Evolutionary conservation across 2,888 invertebrate genomes (phyloP).

Genomic region (Tachystola acroxantha): DNA sequence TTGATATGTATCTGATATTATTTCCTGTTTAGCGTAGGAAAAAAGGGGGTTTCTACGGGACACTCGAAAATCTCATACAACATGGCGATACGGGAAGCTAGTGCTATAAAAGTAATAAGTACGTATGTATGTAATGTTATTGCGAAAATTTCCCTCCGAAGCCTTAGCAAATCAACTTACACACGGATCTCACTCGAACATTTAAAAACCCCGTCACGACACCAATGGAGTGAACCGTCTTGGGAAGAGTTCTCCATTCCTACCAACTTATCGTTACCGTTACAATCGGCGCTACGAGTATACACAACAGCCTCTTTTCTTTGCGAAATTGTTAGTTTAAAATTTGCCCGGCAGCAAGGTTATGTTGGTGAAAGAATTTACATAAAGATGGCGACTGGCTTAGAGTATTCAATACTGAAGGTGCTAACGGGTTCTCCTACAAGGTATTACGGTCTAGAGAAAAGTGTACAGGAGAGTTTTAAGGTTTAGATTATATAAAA

Average conservation of each 20-base stretch:
- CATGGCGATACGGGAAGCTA: too few species aligned
- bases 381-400: conserved; percentile 67
- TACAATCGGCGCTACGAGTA: conserved; percentile 16
- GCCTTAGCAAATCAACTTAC: conserved; percentile 47
- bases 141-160: conserved; percentile 4
- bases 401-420: too few species aligned
- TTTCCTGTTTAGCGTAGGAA: too few species aligned
- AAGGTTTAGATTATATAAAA: too few species aligned
- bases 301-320: conserved; percentile 1
- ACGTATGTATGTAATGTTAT: too few species aligned
- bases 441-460: too few species aligned
- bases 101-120: too few species aligned
- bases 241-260: conserved; percentile 23
- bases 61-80: too few species aligned
- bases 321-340: conserved; percentile 22
- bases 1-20: too few species aligned
- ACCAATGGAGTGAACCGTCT: conserved; percentile 49
- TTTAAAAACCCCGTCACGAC: conserved; percentile 60
- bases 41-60: too few species aligned
- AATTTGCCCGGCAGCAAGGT: conserved; percentile 29
- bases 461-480: too few species aligned
- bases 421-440: too few species aligned
- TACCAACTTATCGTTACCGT: conserved; percentile 27
- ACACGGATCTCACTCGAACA: conserved; percentile 39
- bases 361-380: conserved; percentile 57